Evolutionary conservation across 1,140 invertebrate genomes (phyloP).

Genomic region (Caerostris extrusa): DNA sequence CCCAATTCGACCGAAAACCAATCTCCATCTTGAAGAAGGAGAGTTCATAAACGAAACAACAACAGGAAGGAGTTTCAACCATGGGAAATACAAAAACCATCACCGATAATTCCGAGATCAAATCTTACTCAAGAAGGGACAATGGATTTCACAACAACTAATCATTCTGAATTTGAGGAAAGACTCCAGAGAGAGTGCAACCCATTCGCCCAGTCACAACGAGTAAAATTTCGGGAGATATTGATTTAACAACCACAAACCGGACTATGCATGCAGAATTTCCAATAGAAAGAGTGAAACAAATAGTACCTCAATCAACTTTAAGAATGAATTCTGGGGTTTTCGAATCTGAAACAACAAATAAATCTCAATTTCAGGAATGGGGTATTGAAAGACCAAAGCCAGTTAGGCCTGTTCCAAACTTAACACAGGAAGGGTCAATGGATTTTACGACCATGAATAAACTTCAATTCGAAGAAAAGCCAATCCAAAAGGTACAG

Average conservation of each 20-base stretch:
- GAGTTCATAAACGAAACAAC: constrained; percentile 81
- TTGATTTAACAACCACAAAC: constrained; percentile 64
- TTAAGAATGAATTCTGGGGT: constrained; percentile 58
- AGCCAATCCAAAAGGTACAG: constrained; percentile 42
- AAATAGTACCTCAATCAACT: constrained; percentile 58
- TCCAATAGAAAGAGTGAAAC: constrained; percentile 37
- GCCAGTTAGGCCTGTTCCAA: constrained; percentile 79
- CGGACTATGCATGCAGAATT: background rate
- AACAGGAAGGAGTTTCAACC: constrained; percentile 81
- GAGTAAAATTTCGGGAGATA: constrained; percentile 37
- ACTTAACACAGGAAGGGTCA: constrained; percentile 81
- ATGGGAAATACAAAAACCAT: constrained; percentile 80
- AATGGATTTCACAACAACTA: constrained; percentile 81
- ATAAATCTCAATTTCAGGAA: constrained; percentile 80
- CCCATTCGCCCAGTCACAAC: constrained; percentile 58
- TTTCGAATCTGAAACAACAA: constrained; percentile 71
- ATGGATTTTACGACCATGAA: constrained; percentile 81
- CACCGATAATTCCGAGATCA: constrained; percentile 79
- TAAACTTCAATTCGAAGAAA: constrained; percentile 54
- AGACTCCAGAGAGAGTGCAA: constrained; percentile 47
- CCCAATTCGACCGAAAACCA: constrained; percentile 62
- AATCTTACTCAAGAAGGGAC: constrained; percentile 81
- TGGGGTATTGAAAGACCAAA: constrained; percentile 74
- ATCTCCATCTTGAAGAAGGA: constrained; percentile 71
- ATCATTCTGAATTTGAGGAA: constrained; percentile 61